Conservation (phyloP, 2,888 invertebrate species). For the Oxystoma pomonae region DNA sequence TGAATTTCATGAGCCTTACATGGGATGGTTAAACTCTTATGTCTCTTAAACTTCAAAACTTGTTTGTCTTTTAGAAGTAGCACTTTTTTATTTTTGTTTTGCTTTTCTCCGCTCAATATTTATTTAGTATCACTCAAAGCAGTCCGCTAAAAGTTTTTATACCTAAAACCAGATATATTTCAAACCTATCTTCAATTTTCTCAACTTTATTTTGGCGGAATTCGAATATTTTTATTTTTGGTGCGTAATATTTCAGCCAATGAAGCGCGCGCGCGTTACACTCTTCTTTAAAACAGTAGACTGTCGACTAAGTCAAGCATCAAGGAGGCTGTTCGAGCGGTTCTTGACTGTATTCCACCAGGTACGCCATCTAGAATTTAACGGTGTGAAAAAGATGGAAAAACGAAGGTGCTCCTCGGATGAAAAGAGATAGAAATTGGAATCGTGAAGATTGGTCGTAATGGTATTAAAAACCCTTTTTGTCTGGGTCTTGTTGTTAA, state of each 20-base stretch:
- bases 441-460: constrained; percentile 24
- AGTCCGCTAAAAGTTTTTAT: too few relatives aligned
- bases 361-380: constrained; percentile 43
- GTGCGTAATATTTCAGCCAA: neutral
- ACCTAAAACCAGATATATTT: neutral
- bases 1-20: too few relatives aligned
- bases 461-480: constrained; percentile 24
- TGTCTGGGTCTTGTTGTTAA: constrained; percentile 6
- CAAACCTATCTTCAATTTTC: neutral
- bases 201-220: constrained; percentile 11
- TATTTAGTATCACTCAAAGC: too few relatives aligned
- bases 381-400: constrained; percentile 22
- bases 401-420: neutral
- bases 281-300: constrained; percentile 54
- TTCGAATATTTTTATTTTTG: constrained; percentile 12
- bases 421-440: constrained; percentile 13
- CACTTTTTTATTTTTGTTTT: too few relatives aligned
- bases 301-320: constrained; percentile 47
- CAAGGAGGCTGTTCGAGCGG: constrained; percentile 39
- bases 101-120: too few relatives aligned
- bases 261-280: constrained; percentile 53
- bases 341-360: constrained; percentile 41
- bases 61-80: too few relatives aligned
- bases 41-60: too few relatives aligned
- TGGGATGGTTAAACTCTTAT: too few relatives aligned